Base-by-base conservation (phyloP, 2,113 vertebrate species). In the Alosa alosa region DNA sequence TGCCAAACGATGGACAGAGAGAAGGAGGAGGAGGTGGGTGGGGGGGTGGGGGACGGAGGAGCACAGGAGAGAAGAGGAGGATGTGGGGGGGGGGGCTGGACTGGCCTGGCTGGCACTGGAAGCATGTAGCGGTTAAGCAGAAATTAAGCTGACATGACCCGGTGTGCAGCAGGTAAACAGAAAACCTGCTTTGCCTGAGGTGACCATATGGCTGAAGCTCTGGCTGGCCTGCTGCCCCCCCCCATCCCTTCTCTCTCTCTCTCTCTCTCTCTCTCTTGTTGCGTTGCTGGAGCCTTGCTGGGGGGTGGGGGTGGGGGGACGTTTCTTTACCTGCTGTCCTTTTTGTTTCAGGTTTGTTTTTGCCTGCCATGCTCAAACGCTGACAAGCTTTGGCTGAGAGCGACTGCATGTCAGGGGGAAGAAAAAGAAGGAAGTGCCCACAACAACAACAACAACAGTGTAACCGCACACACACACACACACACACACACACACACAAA, bases 161-260 rank as follows among this genome's bases (percentile, higher is more conserved):
- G 88, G 90, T 93, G 90, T 91, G 91, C 90, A 92, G 93, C 93
- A 94, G 93, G 94, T 94, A 95, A 94, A 95, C 94, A 94, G 92
- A 93, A 92, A 94, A 93, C 92, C 93, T 94, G 93, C 92, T 94
- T 92, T 85, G 94, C 95, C 94, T 93, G 90, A 87, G 95, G 94
- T 94, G 92, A 92, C 94, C 95, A 95, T 95, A 93, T 95, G 95
- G 94, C 89, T 92, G 89, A 87, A 92, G 92, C 92, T 93, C 93
- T 89, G 89, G 91, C 87, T 91, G 90, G 91, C 92, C 94, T 87
- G 90, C 84, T 85, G 81, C 52, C 88, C 86, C 83, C 2, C 52
- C 83, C 90, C 86, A 1, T n/a, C 55, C 8, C 20, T 60, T 60
- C 55, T 60, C 55, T 60, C 20, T 60, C 57, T 64, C 22, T 64